These are phyloP conservation scores for Congeria kusceri DNA, from an alignment of 2,888 invertebrate species.

Conservation along the genomic window DNA sequence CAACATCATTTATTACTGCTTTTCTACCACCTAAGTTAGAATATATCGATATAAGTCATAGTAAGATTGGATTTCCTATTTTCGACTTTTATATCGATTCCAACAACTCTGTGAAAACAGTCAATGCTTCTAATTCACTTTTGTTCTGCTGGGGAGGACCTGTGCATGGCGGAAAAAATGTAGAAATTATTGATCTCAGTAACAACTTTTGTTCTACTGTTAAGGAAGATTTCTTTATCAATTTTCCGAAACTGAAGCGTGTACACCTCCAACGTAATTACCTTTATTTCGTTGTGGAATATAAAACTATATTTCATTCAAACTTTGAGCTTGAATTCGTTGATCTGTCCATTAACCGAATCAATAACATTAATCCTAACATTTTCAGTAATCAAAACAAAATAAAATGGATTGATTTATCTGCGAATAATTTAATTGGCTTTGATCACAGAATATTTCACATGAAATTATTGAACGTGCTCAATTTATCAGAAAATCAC, in stretches of 20 bases:
- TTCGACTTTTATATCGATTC: slow-evolving; percentile 14
- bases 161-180: slow-evolving; percentile 18
- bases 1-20: slow-evolving; percentile 3
- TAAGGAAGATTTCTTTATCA: slow-evolving; percentile 17
- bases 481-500: slow-evolving; percentile 16
- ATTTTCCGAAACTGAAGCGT: slow-evolving; percentile 16
- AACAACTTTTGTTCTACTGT: slow-evolving; percentile 32
- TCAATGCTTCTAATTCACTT: slow-evolving; percentile 30
- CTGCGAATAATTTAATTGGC: slow-evolving; percentile 14
- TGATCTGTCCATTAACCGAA: slow-evolving; percentile 25
- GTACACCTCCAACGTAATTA: slow-evolving; percentile 23
- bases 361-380: slow-evolving; percentile 12
- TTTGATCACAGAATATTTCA: slow-evolving; percentile 33
- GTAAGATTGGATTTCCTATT: slow-evolving; percentile 31
- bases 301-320: slow-evolving; percentile 20
- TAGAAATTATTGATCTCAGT: slow-evolving; percentile 33
- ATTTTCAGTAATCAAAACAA: slow-evolving; percentile 18
- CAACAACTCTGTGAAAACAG: slow-evolving; percentile 20
- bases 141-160: slow-evolving; percentile 52
- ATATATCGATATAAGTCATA: slow-evolving; percentile 36
- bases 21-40: slow-evolving; percentile 26
- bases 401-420: slow-evolving; percentile 3
- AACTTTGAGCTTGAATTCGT: slow-evolving; percentile 17
- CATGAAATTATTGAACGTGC: slow-evolving; percentile 15
- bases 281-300: slow-evolving; percentile 1